Conservation (phyloP, 1,140 invertebrate genomes). For the Drosophila lini region DNA sequence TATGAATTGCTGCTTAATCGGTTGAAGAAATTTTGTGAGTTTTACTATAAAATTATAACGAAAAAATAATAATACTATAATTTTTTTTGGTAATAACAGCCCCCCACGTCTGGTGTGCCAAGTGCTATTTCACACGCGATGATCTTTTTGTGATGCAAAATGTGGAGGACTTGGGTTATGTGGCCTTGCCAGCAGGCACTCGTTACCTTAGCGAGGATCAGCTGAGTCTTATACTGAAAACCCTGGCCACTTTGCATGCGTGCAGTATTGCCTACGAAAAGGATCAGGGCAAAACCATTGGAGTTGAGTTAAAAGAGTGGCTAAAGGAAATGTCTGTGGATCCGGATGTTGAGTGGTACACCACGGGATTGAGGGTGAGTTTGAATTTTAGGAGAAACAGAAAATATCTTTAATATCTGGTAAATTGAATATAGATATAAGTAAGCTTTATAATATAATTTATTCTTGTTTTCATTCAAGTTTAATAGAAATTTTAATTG, state of each 20-base stretch:
- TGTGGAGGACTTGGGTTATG: conserved; percentile 74
- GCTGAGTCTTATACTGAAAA: conserved; percentile 61
- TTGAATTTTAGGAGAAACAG: no score
- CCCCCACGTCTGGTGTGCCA: conserved; percentile 75
- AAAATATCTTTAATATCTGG: neutral
- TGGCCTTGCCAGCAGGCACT: conserved; percentile 36
- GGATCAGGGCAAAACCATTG: conserved; percentile 65
- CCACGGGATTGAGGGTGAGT: conserved; percentile 64
- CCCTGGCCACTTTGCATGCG: conserved; percentile 84
- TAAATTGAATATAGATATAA: no score
- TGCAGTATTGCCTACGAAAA: conserved; percentile 73
- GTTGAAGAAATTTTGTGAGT: conserved; percentile 67
- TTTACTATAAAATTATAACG: neutral
- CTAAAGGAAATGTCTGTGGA: conserved; percentile 60
- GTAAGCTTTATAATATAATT: no score
- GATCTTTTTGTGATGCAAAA: conserved; percentile 85
- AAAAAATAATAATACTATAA: neutral
- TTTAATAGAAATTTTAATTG: no score
- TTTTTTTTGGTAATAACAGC: conserved; percentile 25
- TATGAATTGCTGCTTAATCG: conserved; percentile 65
- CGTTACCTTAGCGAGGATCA: conserved; percentile 66
- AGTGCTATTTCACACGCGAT: conserved; percentile 77
- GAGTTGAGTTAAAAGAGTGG: conserved; percentile 74
- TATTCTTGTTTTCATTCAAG: no score
- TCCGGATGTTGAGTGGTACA: conserved; percentile 65